Evolutionary conservation across 2,113 vertebrate species (phyloP).

Genomic region (Tachuris rubrigastra): DNA sequence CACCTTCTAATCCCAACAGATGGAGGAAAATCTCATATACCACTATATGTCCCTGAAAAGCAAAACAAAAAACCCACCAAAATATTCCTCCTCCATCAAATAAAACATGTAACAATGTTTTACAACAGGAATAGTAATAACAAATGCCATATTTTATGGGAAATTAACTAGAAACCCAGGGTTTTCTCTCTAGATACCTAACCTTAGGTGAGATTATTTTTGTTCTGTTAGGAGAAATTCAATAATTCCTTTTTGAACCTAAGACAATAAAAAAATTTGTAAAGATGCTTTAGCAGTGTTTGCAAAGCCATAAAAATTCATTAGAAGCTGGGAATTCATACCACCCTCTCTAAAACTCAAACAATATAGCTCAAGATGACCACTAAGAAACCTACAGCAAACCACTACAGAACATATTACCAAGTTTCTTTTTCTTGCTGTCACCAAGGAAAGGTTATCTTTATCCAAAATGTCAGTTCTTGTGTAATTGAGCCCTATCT

Average conservation of each 20-base stretch:
- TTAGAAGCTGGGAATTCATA: background rate
- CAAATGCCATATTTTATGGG: background rate
- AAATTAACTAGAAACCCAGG: background rate
- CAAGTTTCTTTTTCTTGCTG: background rate
- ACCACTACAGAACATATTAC: background rate
- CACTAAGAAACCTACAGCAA: background rate
- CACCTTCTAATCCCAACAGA: background rate
- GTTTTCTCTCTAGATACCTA: background rate
- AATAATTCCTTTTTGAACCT: background rate
- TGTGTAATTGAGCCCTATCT: background rate
- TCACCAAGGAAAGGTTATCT: background rate
- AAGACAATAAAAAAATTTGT: background rate
- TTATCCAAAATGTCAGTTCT: background rate
- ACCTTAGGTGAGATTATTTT: background rate
- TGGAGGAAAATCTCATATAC: background rate
- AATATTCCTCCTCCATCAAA: background rate
- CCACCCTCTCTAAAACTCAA: background rate
- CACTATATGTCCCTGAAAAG: background rate
- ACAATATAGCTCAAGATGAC: background rate
- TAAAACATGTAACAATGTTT: background rate
- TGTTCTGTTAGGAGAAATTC: background rate
- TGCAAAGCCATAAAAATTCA: background rate
- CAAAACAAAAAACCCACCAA: background rate
- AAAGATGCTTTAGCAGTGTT: background rate
- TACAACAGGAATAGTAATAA: background rate